These are phyloP conservation scores for Serripes groenlandicus DNA, from an alignment of 2,888 invertebrate genomes.

Conservation along the genomic window DNA sequence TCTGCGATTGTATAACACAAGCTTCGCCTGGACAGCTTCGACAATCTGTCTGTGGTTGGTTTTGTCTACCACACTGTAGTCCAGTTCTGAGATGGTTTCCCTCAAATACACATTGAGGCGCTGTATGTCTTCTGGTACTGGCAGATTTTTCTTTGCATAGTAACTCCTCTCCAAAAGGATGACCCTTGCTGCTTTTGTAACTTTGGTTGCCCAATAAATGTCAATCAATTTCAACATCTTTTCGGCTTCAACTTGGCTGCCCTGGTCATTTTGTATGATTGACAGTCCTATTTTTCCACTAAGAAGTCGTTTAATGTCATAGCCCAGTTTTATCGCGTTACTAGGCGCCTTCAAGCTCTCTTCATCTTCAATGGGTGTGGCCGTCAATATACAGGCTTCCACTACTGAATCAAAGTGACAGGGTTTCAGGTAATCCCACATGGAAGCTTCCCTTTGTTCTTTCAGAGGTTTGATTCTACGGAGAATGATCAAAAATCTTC, in stretches of 20 bases:
- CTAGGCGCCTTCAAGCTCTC: slow-evolving; percentile 10
- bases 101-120: background rate
- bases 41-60: no score
- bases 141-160: background rate
- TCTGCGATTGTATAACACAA: no score
- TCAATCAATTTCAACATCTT: slow-evolving; percentile 36
- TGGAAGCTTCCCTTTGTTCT: background rate
- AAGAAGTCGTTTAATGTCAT: slow-evolving; percentile 37
- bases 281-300: slow-evolving; percentile 43
- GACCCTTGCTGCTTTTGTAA: slow-evolving; percentile 28
- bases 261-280: slow-evolving; percentile 16
- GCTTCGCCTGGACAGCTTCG: no score
- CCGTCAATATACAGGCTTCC: slow-evolving; percentile 33
- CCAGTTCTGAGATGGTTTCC: no score
- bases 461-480: slow-evolving; percentile 20
- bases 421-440: slow-evolving; percentile 51
- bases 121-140: slow-evolving; percentile 20
- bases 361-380: slow-evolving; percentile 30
- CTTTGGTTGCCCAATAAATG: slow-evolving; percentile 44
- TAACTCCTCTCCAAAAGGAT: slow-evolving; percentile 21
- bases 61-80: no score
- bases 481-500: slow-evolving; percentile 31
- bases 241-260: slow-evolving; percentile 19
- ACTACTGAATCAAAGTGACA: slow-evolving; percentile 28
- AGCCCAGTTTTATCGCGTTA: slow-evolving; percentile 48